Base-by-base conservation (phyloP, 1,140 invertebrate genomes). In the Contarinia nasturtii region DNA sequence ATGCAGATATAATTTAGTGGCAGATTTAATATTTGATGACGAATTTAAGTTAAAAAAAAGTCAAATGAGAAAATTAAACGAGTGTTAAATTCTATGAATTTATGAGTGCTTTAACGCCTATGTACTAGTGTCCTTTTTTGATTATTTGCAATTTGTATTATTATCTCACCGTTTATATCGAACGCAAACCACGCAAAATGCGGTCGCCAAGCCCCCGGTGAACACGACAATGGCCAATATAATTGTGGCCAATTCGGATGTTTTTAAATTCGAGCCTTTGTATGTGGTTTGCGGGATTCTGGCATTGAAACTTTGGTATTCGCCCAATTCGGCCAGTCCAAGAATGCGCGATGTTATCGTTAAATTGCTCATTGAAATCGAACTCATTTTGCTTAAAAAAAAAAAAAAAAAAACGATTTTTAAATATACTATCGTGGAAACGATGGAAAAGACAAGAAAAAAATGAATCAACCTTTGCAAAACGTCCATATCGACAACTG, bases 181-280 rank as follows among this genome's bases (percentile, higher is more conserved):
- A 47, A 81, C 65, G 54, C 81, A 84, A n/a, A 80, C 67, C 45
- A 84, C 74, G 52, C 81, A 83, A n/a, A 86, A 70, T 2, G 82
- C 80, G 0, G 82, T 77, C 0, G 80, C 71, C 17, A 82, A 64
- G 1, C 82, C 82, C 8, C 82, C 84, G 19, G 87, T 57, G 56
- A 86, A 85, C 27, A 88, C 75, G 36, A 87, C 67, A 43, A 79
- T 80, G 17, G 80, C 80, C 1, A 88, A 67, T 0, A 82, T 75
- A 3, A 89, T 73, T 1, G 82, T 78, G 12, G 80, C 79, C 14
- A 87, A 75, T 64, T 89, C 83, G 49, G 86, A 67, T 2, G 81
- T 76, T n/a, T 80, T 80, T 27, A 73, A 52, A 51, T 59, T 54
- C 33, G 54, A 47, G 2, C 47, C 15, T 45, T 47, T 14, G 52